phyloP scores from a whole-genome alignment of 1,140 invertebrate species.

The Episyrphus balteatus region DNA sequence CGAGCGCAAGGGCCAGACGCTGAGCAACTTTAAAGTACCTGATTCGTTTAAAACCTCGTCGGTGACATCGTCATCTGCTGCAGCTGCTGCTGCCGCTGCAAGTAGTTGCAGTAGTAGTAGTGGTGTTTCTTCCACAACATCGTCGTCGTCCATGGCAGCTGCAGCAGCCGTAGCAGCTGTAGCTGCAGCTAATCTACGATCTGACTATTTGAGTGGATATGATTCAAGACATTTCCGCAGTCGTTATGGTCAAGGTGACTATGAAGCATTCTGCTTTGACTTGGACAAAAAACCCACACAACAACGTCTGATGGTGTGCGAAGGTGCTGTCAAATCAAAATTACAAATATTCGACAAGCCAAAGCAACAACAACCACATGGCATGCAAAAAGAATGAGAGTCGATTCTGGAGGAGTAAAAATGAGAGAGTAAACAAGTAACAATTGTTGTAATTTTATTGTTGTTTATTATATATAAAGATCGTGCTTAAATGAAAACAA shows the following conservation, averaged over 20 bases:
- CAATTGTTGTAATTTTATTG: too few species aligned
- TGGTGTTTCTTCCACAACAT: conserved; percentile 7
- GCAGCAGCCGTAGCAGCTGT: conserved; percentile 16
- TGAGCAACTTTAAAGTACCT: conserved; percentile 23
- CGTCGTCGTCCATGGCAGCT: conserved; percentile 17
- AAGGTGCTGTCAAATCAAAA: conserved; percentile 72
- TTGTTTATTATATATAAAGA: too few species aligned
- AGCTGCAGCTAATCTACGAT: conserved; percentile 12
- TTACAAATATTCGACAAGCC: conserved; percentile 76
- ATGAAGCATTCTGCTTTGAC: conserved; percentile 30
- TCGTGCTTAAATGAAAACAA: too few species aligned
- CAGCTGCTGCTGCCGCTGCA: conserved; percentile 2
- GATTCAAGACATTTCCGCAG: conserved; percentile 2
- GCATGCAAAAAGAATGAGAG: too few species aligned
- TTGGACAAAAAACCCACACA: conserved; percentile 36
- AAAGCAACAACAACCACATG: conserved; percentile 29
- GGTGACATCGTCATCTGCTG: conserved; percentile 19
- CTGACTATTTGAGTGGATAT: not conserved
- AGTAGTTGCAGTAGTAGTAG: not conserved
- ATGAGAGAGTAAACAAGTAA: too few species aligned
- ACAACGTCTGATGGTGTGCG: conserved; percentile 61
- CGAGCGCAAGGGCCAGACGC: conserved; percentile 55
- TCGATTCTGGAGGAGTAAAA: too few species aligned
- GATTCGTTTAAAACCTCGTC: conserved; percentile 21
- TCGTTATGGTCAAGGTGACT: conserved; percentile 13